phyloP scores from a whole-genome alignment of 2,888 invertebrate genomes.

The Caenorhabditis parvicauda region DNA sequence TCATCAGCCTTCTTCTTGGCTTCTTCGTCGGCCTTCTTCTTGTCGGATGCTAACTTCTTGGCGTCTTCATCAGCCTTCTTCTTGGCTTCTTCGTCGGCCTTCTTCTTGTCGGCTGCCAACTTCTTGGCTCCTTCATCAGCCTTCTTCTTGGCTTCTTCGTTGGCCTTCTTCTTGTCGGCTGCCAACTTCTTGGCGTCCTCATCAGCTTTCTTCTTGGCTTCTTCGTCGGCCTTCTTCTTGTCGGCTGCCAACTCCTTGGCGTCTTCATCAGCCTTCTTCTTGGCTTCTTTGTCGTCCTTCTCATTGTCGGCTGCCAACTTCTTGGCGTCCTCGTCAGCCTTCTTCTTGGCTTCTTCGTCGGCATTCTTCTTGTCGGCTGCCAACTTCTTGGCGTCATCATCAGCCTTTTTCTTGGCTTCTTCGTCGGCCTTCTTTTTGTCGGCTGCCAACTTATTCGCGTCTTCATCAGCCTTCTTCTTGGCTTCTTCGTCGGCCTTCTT shows the following conservation, averaged over 20 bases:
- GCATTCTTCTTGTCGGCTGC: constrained; percentile 3
- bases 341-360: neutral
- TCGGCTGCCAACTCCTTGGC: neutral
- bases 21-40: constrained; percentile 3
- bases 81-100: constrained; percentile 5
- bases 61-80: constrained; percentile 8
- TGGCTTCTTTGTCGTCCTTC: constrained; percentile 2
- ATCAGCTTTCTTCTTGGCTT: constrained; percentile 1
- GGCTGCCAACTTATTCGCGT: constrained; percentile 1
- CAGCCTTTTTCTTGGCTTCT: constrained; percentile 1
- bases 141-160: constrained; percentile 11
- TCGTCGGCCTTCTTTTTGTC: constrained; percentile 1
- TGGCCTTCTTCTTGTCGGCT: constrained; percentile 10
- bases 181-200: constrained; percentile 2
- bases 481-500: constrained; percentile 6
- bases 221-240: neutral
- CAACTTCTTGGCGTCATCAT: constrained; percentile 5
- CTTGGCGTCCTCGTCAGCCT: constrained; percentile 6
- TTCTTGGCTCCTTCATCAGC: constrained; percentile 3
- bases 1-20: constrained; percentile 3
- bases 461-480: constrained; percentile 9
- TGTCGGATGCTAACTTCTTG: constrained; percentile 5
- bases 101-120: constrained; percentile 1
- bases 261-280: neutral
- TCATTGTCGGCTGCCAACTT: too few relatives aligned